Base-by-base conservation (phyloP, 1,140 invertebrate genomes). In the Nasonia giraulti region DNA sequence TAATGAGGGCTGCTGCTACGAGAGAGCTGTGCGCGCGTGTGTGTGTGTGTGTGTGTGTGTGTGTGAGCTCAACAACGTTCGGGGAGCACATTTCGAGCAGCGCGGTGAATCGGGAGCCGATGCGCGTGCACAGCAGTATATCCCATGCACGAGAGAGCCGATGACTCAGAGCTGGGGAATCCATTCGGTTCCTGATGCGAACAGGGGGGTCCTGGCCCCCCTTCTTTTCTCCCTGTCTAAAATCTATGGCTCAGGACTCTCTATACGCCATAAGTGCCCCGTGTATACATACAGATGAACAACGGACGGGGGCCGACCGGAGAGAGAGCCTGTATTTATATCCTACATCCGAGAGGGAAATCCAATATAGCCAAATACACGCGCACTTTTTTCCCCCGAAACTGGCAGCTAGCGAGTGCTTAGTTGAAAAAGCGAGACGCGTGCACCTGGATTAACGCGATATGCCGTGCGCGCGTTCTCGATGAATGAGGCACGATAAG, bases 141-240 rank as follows among this genome's bases (percentile, higher is more conserved):
- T 27, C 27, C 27, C 17, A 62, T 62, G 7, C 14, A 62, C 20
- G 33, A 71, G 11, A 31, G 8, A 14, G 40, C 33, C 33, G 73
- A 66, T 82, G 81, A 82, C 73, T 82, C 81, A 82, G 23, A 17
- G 20, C 37, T 27, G 11, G 81, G 40, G 81, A 82, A 76, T 82
- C 74, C 73, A 82, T 75, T 82, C 50, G 80, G 71, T 20, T 62
- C 80, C 47, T 33, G 27, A n/a, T 27, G 17, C 68, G 68, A 73
- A 27, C 68, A 37, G 80, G 47, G 55, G 69, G 27, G 20, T 14
- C 2, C 17, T 2, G 23, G 7, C 17, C 69, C 31, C 68, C 20
- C n/a, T 27, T 27, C 27, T 62, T 50, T 10, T 50, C 47, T 50
- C 47, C 14, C 47, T 62, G 14, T 62, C 55, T 62, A 62, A 62